A percentile compares a stretch with the other conserved stretches of the same genome.
These are phyloP conservation scores for Takifugu flavidus DNA, from an alignment of 2,113 vertebrate species.

Conservation along the genomic window DNA sequence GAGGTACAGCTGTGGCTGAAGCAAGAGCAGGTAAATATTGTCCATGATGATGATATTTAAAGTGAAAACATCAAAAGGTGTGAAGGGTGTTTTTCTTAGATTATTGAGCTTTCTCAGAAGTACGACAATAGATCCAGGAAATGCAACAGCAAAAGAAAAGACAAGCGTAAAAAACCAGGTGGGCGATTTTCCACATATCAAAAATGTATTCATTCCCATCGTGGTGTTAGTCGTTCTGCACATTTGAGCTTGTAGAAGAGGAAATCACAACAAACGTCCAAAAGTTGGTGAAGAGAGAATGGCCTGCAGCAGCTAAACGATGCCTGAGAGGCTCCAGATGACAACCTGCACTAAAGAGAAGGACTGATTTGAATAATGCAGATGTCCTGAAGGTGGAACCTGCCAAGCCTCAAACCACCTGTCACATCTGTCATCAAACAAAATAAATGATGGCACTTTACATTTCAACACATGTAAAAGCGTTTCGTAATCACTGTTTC, in stretches of 20 bases:
- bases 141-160: constrained; percentile 1
- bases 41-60: constrained; percentile 28
- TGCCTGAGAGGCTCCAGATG: not conserved
- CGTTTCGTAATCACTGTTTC: not conserved
- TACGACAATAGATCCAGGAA: constrained; percentile 10
- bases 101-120: constrained; percentile 14
- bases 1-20: not conserved
- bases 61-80: constrained; percentile 12
- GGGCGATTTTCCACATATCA: not conserved
- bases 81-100: constrained; percentile 7
- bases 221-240: no score
- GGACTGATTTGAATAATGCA: constrained; percentile 19
- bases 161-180: not conserved
- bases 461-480: not conserved
- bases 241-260: no score
- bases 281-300: not conserved
- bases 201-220: not conserved
- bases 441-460: not conserved
- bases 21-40: not conserved
- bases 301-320: not conserved
- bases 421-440: not conserved
- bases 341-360: not conserved
- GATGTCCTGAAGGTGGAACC: not conserved
- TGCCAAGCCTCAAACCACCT: not conserved
- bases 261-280: not conserved